Evolutionary conservation across 2,113 vertebrate genomes (phyloP).

Genomic region (Cyanoramphus novaezelandiae): DNA sequence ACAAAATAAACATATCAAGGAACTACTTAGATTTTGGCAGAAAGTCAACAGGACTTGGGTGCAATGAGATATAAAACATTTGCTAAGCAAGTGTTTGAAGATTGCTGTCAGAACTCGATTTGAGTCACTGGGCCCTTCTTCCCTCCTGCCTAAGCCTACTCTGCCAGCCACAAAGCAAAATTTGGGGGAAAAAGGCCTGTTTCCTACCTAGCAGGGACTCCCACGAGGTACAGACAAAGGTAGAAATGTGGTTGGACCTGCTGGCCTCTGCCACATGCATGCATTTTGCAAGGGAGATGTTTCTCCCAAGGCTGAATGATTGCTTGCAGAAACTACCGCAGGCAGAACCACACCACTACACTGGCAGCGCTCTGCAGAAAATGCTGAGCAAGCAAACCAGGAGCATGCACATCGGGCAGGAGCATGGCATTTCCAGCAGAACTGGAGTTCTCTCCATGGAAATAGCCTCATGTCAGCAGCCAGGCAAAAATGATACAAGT

Average conservation of each 20-base stretch:
- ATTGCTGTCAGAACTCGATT: not conserved
- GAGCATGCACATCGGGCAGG: rapidly evolving
- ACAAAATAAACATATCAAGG: not conserved
- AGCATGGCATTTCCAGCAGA: not conserved
- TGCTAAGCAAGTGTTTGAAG: not conserved
- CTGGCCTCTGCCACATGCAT: not conserved
- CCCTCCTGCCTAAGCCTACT: not conserved
- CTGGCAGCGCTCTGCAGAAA: not conserved
- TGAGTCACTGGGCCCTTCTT: rapidly evolving
- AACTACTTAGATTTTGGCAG: not conserved
- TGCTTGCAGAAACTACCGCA: not conserved
- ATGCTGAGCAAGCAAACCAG: not conserved
- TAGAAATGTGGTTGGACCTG: not conserved
- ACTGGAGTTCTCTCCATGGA: not conserved
- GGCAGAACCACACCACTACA: not conserved
- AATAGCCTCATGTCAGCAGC: not conserved
- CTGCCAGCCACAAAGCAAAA: not conserved
- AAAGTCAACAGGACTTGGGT: not conserved
- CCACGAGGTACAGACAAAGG: not conserved
- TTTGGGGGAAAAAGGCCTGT: not conserved
- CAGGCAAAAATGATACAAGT: not conserved
- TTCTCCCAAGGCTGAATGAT: not conserved
- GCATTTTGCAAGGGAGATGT: not conserved
- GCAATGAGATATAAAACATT: not conserved
- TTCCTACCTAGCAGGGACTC: not conserved